Conservation (phyloP, 2,113 vertebrate species). For the Oreotrochilus melanogaster region DNA sequence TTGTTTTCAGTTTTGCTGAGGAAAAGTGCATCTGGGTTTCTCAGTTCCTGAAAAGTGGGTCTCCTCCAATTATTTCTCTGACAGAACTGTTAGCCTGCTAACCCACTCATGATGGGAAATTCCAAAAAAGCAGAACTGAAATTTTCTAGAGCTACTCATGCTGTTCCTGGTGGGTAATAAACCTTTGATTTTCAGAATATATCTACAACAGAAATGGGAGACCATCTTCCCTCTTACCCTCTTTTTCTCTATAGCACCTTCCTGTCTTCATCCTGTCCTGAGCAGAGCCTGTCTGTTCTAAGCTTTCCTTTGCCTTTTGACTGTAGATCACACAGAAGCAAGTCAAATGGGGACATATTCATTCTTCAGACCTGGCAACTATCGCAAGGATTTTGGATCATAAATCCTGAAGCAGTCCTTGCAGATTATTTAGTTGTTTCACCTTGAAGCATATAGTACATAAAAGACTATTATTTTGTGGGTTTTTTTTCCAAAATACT, state of each 20-base stretch:
- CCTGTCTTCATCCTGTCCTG: not conserved
- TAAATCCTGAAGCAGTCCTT: not conserved
- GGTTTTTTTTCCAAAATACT: not conserved
- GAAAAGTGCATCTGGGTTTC: not conserved
- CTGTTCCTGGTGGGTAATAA: not conserved
- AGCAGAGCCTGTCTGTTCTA: not conserved
- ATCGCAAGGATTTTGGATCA: not conserved
- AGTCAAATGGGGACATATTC: not conserved
- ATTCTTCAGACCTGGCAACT: not conserved
- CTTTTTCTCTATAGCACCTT: not conserved
- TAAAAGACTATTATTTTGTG: not conserved
- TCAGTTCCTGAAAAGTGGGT: not conserved
- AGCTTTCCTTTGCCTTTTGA: not conserved
- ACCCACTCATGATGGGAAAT: fast-evolving
- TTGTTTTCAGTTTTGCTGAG: not conserved
- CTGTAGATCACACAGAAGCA: not conserved
- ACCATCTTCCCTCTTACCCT: not conserved
- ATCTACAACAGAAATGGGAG: not conserved
- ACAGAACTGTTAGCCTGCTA: not conserved
- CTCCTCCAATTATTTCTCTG: not conserved
- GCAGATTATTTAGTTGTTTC: not conserved
- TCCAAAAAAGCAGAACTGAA: not conserved
- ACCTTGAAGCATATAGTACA: not conserved
- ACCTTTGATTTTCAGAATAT: not conserved
- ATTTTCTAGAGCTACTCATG: not conserved